These are phyloP conservation scores for Plecturocebus donacophilus DNA, from an alignment of 2,113 vertebrate species.

Conservation along the genomic window DNA sequence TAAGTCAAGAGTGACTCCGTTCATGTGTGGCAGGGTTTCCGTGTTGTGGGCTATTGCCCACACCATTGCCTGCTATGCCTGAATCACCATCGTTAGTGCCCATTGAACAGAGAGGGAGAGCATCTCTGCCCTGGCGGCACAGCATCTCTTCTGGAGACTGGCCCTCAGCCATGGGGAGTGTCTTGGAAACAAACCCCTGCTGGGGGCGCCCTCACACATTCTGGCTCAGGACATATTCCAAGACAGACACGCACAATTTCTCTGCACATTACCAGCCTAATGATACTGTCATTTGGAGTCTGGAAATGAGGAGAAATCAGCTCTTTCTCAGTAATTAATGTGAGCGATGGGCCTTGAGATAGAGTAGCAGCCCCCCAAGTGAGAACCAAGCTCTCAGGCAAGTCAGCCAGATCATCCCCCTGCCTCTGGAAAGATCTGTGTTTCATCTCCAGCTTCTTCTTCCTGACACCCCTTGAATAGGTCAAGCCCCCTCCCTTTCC, in stretches of 20 bases:
- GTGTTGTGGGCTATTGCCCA: not conserved
- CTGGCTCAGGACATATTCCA: slow-evolving; percentile 59
- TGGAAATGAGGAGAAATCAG: slow-evolving; percentile 69
- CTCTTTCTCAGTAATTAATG: slow-evolving; percentile 37
- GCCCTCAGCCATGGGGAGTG: not conserved
- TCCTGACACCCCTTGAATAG: not conserved
- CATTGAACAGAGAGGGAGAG: slow-evolving; percentile 63
- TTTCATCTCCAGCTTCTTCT: not conserved
- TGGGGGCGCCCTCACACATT: slow-evolving; percentile 21
- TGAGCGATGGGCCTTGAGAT: slow-evolving; percentile 52
- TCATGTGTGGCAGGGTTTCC: not conserved
- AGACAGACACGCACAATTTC: slow-evolving; percentile 59
- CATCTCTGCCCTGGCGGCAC: not conserved
- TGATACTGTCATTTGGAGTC: slow-evolving; percentile 45
- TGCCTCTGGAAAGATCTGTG: not conserved
- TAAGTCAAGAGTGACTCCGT: not conserved
- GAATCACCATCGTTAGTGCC: not conserved
- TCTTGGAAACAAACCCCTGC: slow-evolving; percentile 29
- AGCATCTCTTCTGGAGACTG: slow-evolving; percentile 23
- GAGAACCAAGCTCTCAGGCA: not conserved
- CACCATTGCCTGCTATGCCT: not conserved
- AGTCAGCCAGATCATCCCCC: not conserved
- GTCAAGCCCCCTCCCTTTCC: not conserved
- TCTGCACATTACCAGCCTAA: slow-evolving; percentile 50
- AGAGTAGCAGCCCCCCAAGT: not conserved